phyloP scores from a whole-genome alignment of 2,113 vertebrate genomes.

The Anoura caudifer region DNA sequence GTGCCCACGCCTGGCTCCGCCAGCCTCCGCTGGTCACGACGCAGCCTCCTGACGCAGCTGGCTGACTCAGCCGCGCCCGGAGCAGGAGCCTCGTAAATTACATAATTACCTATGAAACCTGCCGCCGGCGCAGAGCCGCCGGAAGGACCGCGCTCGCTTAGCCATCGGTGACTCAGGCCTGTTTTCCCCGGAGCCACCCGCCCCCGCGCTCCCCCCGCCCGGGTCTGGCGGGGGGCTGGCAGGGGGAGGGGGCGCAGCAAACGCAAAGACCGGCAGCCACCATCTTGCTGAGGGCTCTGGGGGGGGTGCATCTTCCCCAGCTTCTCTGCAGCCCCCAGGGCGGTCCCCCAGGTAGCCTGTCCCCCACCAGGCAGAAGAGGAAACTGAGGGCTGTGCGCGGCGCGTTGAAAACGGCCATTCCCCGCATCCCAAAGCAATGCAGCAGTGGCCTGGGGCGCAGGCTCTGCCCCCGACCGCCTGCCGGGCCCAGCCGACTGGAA shows the following conservation, averaged over 20 bases:
- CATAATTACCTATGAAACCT: constrained; percentile 57
- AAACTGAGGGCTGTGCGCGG: not conserved
- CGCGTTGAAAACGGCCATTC: not conserved
- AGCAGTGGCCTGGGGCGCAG: not conserved
- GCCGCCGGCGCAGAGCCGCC: not conserved
- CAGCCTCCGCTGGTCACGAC: constrained; percentile 65
- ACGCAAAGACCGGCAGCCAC: not conserved
- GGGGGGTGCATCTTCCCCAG: not conserved
- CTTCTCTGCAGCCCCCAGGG: not conserved
- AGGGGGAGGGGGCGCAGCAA: not conserved
- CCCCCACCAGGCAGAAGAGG: not conserved
- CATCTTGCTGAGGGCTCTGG: not conserved
- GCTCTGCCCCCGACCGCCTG: not conserved
- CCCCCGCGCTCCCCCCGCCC: not conserved
- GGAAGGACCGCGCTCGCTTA: constrained; percentile 13
- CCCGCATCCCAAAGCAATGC: not conserved
- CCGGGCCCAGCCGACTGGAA: too few species aligned
- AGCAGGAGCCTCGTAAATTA: constrained; percentile 44
- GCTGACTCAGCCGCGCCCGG: constrained; percentile 57
- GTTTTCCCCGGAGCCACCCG: not conserved
- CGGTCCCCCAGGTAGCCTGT: not conserved
- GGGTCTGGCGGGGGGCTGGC: not conserved
- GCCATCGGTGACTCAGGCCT: constrained; percentile 52
- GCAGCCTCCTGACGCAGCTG: constrained; percentile 40
- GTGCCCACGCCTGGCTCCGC: constrained; percentile 9